These are phyloP conservation scores for Trichogramma dendrolimi DNA, from an alignment of 2,888 invertebrate species.

Conservation along the genomic window DNA sequence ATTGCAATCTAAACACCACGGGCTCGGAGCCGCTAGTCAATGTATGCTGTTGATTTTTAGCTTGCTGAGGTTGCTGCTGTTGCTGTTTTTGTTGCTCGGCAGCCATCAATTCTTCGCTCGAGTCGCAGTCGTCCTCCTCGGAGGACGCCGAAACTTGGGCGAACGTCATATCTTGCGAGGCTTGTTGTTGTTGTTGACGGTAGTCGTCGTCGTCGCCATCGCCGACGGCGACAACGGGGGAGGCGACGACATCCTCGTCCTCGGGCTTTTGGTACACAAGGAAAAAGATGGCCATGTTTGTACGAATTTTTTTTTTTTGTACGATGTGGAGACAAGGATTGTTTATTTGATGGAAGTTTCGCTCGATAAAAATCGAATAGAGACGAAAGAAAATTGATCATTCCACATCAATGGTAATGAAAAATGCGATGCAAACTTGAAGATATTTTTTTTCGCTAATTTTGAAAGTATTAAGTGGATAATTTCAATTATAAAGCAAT, in stretches of 20 bases:
- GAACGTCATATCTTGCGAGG: conserved; percentile 28
- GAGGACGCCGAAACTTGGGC: conserved; percentile 40
- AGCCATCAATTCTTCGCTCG: conserved; percentile 50
- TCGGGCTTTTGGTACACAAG: not conserved
- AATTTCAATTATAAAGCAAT: no score
- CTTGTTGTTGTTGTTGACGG: not conserved
- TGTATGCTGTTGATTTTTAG: conserved; percentile 39
- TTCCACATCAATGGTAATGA: no score
- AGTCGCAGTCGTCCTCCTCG: conserved; percentile 51
- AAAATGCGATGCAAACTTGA: no score
- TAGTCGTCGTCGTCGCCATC: not conserved
- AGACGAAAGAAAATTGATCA: not conserved
- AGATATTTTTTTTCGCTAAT: no score
- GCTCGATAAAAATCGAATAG: not conserved
- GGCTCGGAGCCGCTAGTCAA: conserved; percentile 44
- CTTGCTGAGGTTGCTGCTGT: conserved; percentile 34
- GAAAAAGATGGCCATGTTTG: not conserved
- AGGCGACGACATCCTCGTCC: not conserved
- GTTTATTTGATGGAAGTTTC: not conserved
- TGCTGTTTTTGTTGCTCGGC: conserved; percentile 28
- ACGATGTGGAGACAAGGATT: not conserved
- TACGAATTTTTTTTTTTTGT: not conserved
- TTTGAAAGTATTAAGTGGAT: no score
- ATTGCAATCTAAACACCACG: conserved; percentile 75
- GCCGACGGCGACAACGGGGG: not conserved